Evolutionary conservation across 2,888 invertebrate species (phyloP), one percentile per base, ranked within the genome.

Genomic region (Vannuccia rotundouncinata): DNA sequence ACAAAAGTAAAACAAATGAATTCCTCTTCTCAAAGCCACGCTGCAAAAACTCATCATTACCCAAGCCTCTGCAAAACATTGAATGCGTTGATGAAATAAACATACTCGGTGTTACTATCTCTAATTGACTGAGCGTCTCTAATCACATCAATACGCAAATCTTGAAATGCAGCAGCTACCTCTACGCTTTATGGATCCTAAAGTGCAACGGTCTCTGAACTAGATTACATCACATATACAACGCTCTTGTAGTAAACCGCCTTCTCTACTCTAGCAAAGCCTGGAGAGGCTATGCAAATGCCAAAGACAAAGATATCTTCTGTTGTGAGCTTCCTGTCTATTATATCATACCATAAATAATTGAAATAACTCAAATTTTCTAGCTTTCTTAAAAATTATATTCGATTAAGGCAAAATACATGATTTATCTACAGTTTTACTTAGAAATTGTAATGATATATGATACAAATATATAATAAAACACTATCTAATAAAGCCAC

Each of bases 41-140:
- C 10, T 66, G 66, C 22, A 75, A 75, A 30, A 10, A 2, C 13
- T 31, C 30, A 29, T 17, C 29, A 2, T 29, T 27, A 27, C 75
- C 22, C 22, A 29, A 2, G 29, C 22, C 2, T 13, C 13, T 75
- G 29, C 75, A 22, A 28, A 75, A 75, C 31, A 75, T 75, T 29
- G 75, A 75, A 5, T 29, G 29, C 28, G 31, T 30, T 28, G 31
- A 75, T 28, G 75, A 75, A 75, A 75, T 75, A 29, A 75, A 75
- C 29, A 75, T 75, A 2, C 75, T 75, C 22, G 75, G 78, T 17
- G 31, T 59, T 27, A 77, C 78, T 66, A 5, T 77, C 60, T 27
- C 59, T 10, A 27, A 77, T 5, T n/a, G 27, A n/a, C 59, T 77
- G 17, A 31, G 75, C 29, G 31, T 75, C 30, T 31, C 30, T 10